These are phyloP conservation scores for Ophioderma brevispina DNA, from an alignment of 35 echinoderm and acorn worm species.

Conservation along the genomic window DNA sequence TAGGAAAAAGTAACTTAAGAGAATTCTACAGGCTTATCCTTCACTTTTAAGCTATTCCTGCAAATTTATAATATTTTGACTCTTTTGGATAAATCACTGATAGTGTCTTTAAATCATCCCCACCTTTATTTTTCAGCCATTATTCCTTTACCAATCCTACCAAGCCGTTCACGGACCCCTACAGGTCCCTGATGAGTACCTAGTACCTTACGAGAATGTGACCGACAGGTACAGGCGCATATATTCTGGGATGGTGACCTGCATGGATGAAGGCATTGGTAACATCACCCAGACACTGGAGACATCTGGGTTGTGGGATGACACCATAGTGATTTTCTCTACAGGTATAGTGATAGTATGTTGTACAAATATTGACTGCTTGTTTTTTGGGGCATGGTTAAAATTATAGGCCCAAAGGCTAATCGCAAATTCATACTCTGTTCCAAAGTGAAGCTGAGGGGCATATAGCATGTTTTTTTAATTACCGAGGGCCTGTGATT, in stretches of 20 bases:
- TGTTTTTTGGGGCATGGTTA: too few relatives aligned
- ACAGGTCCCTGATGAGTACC: constrained; percentile 74
- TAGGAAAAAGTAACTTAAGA: too few relatives aligned
- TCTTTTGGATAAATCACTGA: too few relatives aligned
- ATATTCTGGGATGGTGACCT: constrained; percentile 74
- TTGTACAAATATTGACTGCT: background rate
- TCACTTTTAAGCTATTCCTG: too few relatives aligned
- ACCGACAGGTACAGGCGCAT: constrained; percentile 44
- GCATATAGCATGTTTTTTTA: too few relatives aligned
- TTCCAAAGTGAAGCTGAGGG: too few relatives aligned
- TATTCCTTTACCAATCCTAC: constrained; percentile 87
- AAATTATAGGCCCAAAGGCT: too few relatives aligned
- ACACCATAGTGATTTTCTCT: constrained; percentile 82
- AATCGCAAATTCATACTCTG: too few relatives aligned
- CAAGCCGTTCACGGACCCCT: constrained; percentile 79
- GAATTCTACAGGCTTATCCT: too few relatives aligned
- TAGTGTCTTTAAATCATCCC: too few relatives aligned
- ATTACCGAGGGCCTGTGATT: too few relatives aligned
- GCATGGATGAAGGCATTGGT: constrained; percentile 85
- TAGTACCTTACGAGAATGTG: constrained; percentile 53
- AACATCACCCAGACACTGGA: constrained; percentile 59
- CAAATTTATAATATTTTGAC: too few relatives aligned
- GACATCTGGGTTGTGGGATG: constrained; percentile 58
- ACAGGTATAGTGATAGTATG: constrained; percentile 41
- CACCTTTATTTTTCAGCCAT: constrained; percentile 60